Percentiles rank a stretch among this genome's conserved stretches.
Conservation (phyloP, 2,888 invertebrate species). For the Torymus aiolomorphi region DNA sequence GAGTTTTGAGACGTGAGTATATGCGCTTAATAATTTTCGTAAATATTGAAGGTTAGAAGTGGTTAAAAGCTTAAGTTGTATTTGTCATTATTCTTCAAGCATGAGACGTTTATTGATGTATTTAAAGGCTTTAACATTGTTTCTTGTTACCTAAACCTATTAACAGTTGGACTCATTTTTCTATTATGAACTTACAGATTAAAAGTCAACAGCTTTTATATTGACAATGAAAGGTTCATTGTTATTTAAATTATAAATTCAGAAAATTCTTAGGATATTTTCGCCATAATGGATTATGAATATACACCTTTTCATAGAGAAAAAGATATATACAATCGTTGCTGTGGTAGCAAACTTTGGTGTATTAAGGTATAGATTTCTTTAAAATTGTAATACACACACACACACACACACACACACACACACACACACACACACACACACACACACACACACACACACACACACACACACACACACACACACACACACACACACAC, state of each 20-base stretch:
- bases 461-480: too few species aligned
- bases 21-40: not conserved
- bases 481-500: too few species aligned
- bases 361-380: slow-evolving; percentile 83
- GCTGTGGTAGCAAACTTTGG: slow-evolving; percentile 91
- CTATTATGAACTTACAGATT: slow-evolving; percentile 18
- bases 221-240: slow-evolving; percentile 27
- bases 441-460: too few species aligned
- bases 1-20: slow-evolving; percentile 14
- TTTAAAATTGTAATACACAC: not conserved
- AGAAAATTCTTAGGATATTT: slow-evolving; percentile 26
- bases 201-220: not conserved
- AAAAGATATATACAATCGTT: slow-evolving; percentile 89
- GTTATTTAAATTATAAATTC: slow-evolving; percentile 37
- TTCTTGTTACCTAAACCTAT: not conserved
- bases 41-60: slow-evolving; percentile 25
- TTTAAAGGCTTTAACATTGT: too few species aligned
- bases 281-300: slow-evolving; percentile 79
- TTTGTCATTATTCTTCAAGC: too few species aligned
- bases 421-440: too few species aligned
- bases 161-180: not conserved
- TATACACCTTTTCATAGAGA: slow-evolving; percentile 80
- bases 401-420: too few species aligned
- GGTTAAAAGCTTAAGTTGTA: too few species aligned
- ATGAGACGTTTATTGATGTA: too few species aligned